Evolutionary conservation across 2,888 invertebrate genomes (phyloP).

Genomic region (Sphaeridia pumilis): DNA sequence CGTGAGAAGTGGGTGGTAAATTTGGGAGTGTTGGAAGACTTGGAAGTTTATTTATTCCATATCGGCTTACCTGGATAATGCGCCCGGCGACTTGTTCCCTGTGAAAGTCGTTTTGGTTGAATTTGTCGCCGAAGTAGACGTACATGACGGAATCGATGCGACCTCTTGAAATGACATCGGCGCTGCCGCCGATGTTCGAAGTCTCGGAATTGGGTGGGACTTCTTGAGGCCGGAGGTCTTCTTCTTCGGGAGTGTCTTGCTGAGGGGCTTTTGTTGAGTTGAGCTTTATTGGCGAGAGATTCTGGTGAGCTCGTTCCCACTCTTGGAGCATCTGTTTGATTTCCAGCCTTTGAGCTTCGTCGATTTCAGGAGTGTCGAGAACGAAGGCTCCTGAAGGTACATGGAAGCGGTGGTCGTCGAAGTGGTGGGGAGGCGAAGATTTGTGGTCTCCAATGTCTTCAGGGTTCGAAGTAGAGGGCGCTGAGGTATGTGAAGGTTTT

Average conservation of each 20-base stretch:
- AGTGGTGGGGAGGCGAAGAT: background rate
- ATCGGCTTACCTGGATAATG: constrained; percentile 31
- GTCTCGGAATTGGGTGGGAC: constrained; percentile 16
- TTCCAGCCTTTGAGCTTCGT: background rate
- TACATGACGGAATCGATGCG: constrained; percentile 59
- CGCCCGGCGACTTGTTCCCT: constrained; percentile 35
- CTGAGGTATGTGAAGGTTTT: too few relatives aligned
- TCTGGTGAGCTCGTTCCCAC: background rate
- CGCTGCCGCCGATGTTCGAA: too few relatives aligned
- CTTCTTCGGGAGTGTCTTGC: constrained; percentile 12
- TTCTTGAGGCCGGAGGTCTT: constrained; percentile 14
- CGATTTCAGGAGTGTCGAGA: background rate
- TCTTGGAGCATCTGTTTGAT: too few relatives aligned
- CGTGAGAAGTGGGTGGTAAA: background rate
- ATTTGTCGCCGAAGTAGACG: constrained; percentile 50
- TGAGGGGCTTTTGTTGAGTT: background rate
- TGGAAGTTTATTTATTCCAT: background rate
- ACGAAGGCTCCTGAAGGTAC: background rate
- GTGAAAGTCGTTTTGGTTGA: constrained; percentile 35
- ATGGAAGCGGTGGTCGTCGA: background rate
- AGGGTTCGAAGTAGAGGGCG: constrained; percentile 26
- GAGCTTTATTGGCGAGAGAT: background rate
- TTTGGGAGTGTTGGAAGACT: too few relatives aligned
- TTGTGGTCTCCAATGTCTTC: background rate
- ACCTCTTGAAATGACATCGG: constrained; percentile 36